Evolutionary conservation across 1,140 invertebrate genomes (phyloP), one percentile per base, ranked within the genome.

Genomic region (Mylabris phalerata): DNA sequence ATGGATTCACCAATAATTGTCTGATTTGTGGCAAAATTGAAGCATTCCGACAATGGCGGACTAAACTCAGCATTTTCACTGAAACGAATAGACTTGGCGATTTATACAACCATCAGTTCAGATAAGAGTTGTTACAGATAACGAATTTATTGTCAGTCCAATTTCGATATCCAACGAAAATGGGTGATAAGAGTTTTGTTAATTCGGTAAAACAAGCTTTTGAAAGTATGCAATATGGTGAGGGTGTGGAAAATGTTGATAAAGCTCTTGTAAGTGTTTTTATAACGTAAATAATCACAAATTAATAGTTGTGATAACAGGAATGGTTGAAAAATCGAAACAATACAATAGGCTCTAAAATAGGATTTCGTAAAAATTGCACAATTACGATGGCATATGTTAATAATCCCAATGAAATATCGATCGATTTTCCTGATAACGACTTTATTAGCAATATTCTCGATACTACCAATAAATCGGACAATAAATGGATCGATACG

Each of bases 221-320:
- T 44, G 50, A 59, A 32, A 63, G 40, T 3, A 69, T 69, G 68
- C 50, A 50, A 7, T 69, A 69, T 60, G 64, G 62, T 19, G 24
- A 59, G 26, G 60, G 50, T 39, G 19, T 38, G 1, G 62, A 69
- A 59, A 45, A 60, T 43, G 57, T 50, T 19, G 44, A 60, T 39
- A 27, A 46, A 48, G 66, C 48, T 1, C 47, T 48, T n/a, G 68
- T 69, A 67, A 62, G 64, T 61, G 19, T 38, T 26, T 50, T 38
- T 42, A 32, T 32, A 32, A 32, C 32, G 32, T 1, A 19, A 19
- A 19, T 19, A 32, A 32, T 32, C 7, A 32, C 32, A 32, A 32
- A 32, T 7, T 4, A 32, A 32, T 32, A 19, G 19, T 19, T 19
- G 19, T 19, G 19, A 19, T 19, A 4, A 24, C 45, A 65, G 64